These are phyloP conservation scores for Argyrosomus regius DNA, from an alignment of 2,797 vertebrate species.

Conservation along the genomic window DNA sequence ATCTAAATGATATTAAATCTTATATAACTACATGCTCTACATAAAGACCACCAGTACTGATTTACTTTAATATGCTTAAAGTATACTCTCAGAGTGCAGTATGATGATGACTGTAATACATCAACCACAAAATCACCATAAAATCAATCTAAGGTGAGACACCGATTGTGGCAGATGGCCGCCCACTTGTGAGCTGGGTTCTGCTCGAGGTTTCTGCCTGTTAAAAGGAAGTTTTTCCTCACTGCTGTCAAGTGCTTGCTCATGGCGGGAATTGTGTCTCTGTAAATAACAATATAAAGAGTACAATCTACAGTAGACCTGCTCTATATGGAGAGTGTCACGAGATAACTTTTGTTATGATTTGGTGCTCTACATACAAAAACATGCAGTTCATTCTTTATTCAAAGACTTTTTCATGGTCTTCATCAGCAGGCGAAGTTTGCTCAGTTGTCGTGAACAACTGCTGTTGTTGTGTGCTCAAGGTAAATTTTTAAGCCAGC, in stretches of 20 bases:
- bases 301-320: too few species aligned
- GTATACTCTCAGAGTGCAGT: not conserved
- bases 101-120: not conserved
- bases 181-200: too few species aligned
- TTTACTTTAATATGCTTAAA: not conserved
- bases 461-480: not conserved
- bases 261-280: too few species aligned
- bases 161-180: too few species aligned
- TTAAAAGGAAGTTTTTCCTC: too few species aligned
- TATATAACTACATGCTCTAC: not conserved
- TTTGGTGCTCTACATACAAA: not conserved
- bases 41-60: not conserved
- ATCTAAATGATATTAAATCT: not conserved
- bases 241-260: too few species aligned
- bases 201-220: too few species aligned
- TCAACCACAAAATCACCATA: not conserved
- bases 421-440: not conserved
- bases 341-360: too few species aligned
- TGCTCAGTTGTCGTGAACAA: not conserved
- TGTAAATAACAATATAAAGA: too few species aligned
- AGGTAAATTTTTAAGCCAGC: not conserved
- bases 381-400: not conserved
- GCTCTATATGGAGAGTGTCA: too few species aligned
- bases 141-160: too few species aligned
- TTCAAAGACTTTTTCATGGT: not conserved